Base-by-base conservation (phyloP, 2,888 invertebrate genomes). In the Drosophila macrospina region DNA sequence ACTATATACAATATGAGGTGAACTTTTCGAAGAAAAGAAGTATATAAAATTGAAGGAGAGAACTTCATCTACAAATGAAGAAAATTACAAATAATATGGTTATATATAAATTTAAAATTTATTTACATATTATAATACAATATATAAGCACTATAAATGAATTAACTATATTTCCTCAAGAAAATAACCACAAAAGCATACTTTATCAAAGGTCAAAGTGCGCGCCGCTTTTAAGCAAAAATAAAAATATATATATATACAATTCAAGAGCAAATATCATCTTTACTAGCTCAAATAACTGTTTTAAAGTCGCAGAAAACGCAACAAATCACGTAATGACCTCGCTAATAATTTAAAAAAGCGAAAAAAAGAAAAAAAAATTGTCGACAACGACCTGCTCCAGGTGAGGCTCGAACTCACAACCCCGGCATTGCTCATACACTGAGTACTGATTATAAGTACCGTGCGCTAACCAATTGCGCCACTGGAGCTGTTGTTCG, bases 381-480 rank as follows among this genome's bases (percentile, higher is more conserved):
- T 30, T 16, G 74, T 68, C 78, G 39, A 74, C 78, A 64, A 96
- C 97, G 97, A 97, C 98, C 97, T 97, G 97, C 97, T 96, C 97
- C 97, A 97, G 97, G 97, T 97, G 98, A 98, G 98, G 98, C 97
- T 98, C 98, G 98, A 98, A 98, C 98, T 98, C 97, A 97, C 98
- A 98, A 98, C 98, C 98, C 97, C 98, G 97, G 98, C 98, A 98
- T 98, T 92, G 96, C 98, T 97, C 97, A 97, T 86, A 82, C 95
- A 95, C 90, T 80, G 97, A 96, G 97, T 97, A 98, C 98, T 98
- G 98, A 95, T 96, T 95, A 98, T 98, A 98, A 98, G 98, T 98
- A 98, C 98, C 98, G 98, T 98, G 98, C 98, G 98, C 98, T 98
- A 98, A 98, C 98, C 98, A 97, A 98, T 98, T 98, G 98, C 98